phyloP scores from a whole-genome alignment of 2,797 vertebrate genomes.

The Mycteria americana region DNA sequence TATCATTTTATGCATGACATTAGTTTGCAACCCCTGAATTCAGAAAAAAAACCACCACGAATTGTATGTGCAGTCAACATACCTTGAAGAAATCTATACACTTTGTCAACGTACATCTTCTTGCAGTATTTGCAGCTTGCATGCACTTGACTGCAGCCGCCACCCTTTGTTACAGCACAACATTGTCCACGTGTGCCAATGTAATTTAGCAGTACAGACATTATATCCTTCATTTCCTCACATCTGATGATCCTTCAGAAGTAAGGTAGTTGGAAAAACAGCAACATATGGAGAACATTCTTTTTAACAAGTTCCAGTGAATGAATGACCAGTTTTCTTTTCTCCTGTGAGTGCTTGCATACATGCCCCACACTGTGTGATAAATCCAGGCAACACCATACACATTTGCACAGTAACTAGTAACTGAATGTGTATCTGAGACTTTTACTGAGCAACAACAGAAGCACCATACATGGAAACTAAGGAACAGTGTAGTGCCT shows the following conservation, averaged over 20 bases:
- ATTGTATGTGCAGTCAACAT: background rate
- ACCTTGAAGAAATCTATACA: background rate
- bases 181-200: rapidly evolving
- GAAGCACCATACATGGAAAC: background rate
- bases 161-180: background rate
- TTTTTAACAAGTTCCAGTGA: background rate
- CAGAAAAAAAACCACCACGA: background rate
- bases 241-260: background rate
- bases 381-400: background rate
- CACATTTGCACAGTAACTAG: background rate
- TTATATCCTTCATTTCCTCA: background rate
- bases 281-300: background rate
- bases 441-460: background rate
- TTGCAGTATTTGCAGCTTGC: background rate
- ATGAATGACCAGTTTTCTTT: background rate
- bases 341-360: background rate
- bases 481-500: background rate
- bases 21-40: background rate
- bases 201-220: background rate
- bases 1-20: background rate
- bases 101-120: background rate
- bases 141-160: background rate
- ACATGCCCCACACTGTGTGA: rapidly evolving
- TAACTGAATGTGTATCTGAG: background rate
- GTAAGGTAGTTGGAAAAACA: background rate